These are phyloP conservation scores for Eulithis testata DNA, from an alignment of 2,888 invertebrate species.

Conservation along the genomic window DNA sequence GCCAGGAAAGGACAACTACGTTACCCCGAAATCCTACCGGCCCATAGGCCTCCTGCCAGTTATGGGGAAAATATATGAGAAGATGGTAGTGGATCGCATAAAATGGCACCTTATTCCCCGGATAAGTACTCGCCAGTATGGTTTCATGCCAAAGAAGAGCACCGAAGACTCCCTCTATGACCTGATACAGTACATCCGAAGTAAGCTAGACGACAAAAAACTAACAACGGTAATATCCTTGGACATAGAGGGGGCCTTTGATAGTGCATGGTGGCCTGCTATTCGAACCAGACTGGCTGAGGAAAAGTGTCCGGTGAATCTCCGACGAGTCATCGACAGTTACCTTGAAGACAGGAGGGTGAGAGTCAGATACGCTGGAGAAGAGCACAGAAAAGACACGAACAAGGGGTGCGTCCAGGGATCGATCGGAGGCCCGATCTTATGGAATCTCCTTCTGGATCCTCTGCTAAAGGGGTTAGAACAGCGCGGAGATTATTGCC, in stretches of 20 bases:
- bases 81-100: slow-evolving; percentile 2
- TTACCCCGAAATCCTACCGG: slow-evolving; percentile 38
- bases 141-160: slow-evolving; percentile 12
- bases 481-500: slow-evolving; percentile 1
- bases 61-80: slow-evolving; percentile 31
- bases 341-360: not conserved
- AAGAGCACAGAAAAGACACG: not conserved
- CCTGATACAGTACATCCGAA: not conserved
- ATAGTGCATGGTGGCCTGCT: not conserved
- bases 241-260: not conserved
- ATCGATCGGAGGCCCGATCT: not conserved
- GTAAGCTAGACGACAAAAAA: not conserved
- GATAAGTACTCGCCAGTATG: slow-evolving; percentile 8
- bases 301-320: not conserved
- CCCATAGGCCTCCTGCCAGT: slow-evolving; percentile 42
- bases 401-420: not conserved
- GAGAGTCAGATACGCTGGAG: not conserved
- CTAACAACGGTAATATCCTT: not conserved
- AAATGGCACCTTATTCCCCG: slow-evolving; percentile 12
- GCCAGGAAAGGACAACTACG: slow-evolving; percentile 8
- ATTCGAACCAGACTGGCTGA: not conserved
- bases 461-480: not conserved
- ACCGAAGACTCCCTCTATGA: slow-evolving; percentile 24
- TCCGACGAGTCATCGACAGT: not conserved
- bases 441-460: slow-evolving; percentile 4